Evolutionary conservation across 2,113 vertebrate species (phyloP).

Genomic region (Hydropotes inermis): DNA sequence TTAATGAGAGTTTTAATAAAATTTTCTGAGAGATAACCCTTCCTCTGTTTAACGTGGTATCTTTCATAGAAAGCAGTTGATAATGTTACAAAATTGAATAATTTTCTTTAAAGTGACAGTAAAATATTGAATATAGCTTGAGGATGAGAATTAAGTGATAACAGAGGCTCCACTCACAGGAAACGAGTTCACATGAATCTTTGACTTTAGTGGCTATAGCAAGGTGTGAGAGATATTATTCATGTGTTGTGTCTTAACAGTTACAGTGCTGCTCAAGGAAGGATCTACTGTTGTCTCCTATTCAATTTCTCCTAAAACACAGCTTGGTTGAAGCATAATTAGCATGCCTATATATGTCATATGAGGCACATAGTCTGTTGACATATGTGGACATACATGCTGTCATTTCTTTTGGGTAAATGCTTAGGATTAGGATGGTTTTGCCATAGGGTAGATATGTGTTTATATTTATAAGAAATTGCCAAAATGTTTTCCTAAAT

Average conservation of each 20-base stretch:
- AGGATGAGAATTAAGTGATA: background rate
- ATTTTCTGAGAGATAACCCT: background rate
- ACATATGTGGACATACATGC: background rate
- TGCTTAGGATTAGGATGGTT: background rate
- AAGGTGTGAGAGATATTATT: background rate
- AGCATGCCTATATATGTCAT: background rate
- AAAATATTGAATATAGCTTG: background rate
- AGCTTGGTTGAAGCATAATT: background rate
- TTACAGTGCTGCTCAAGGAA: background rate
- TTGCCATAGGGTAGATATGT: background rate
- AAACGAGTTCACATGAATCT: background rate
- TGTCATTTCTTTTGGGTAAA: background rate
- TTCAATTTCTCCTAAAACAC: background rate
- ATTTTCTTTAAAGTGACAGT: background rate
- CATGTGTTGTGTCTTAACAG: background rate
- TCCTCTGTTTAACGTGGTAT: background rate
- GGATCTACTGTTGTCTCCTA: background rate
- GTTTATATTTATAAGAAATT: background rate
- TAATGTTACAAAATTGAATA: background rate
- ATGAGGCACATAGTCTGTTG: background rate
- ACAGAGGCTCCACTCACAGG: background rate
- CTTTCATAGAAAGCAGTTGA: background rate
- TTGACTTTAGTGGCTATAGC: background rate
- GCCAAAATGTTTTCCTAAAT: background rate
- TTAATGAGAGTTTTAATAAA: background rate